Evolutionary conservation across 2,888 invertebrate genomes (phyloP).

Genomic region (Andricus curvator): DNA sequence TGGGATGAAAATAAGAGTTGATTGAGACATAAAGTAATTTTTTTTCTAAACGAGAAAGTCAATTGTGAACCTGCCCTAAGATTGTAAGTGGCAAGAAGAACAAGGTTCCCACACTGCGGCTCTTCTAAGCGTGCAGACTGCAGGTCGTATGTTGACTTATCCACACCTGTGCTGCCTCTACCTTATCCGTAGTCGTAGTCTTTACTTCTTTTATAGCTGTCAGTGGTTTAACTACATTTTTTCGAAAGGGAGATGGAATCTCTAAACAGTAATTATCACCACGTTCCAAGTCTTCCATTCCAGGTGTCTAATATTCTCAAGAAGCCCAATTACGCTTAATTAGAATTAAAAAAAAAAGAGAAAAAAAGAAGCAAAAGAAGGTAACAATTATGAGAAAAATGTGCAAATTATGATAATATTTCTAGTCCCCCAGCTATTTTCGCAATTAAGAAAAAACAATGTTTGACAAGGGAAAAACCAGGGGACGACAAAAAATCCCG

Average conservation of each 20-base stretch:
- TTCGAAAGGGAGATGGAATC: conserved; percentile 39
- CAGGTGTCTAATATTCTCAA: conserved; percentile 10
- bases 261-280: conserved; percentile 37
- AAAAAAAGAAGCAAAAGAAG: not conserved
- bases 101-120: conserved; percentile 19
- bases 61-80: conserved; percentile 28
- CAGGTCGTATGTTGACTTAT: conserved; percentile 33
- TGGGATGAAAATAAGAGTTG: conserved; percentile 13
- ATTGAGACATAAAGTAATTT: conserved; percentile 32
- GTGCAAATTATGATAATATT: not conserved
- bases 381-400: not conserved
- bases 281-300: not conserved
- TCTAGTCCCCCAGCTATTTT: not conserved
- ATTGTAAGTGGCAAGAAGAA: conserved; percentile 30
- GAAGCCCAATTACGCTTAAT: conserved; percentile 9
- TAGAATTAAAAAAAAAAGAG: not conserved
- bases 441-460: not conserved
- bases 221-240: conserved; percentile 40
- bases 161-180: conserved; percentile 32
- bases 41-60: conserved; percentile 39
- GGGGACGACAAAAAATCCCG: too few relatives aligned
- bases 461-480: too few relatives aligned
- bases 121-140: conserved; percentile 21
- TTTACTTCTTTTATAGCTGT: conserved; percentile 28
- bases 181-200: conserved; percentile 22